A percentile compares a stretch with the other conserved stretches of the same genome.
Conservation (phyloP, 1,140 invertebrate species). For the Drosophila baimaii region DNA sequence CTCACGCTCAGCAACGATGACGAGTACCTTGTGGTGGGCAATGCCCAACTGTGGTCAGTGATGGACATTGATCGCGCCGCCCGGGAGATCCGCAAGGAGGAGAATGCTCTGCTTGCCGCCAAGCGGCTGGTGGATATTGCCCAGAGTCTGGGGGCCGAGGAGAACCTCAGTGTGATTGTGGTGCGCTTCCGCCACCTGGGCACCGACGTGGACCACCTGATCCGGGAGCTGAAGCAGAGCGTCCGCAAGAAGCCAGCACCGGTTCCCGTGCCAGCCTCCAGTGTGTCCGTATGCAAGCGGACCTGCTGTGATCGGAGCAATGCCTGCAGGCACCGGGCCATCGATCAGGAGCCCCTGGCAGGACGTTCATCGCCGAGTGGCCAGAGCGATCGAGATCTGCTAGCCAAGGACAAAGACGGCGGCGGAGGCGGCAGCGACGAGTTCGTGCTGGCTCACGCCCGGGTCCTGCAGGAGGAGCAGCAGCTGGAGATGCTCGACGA, state of each 20-base stretch:
- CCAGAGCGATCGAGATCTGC: slow-evolving; percentile 89
- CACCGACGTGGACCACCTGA: slow-evolving; percentile 89
- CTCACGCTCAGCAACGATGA: slow-evolving; percentile 90
- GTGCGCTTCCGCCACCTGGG: slow-evolving; percentile 88
- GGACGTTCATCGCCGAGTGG: slow-evolving; percentile 92
- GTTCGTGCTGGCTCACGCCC: slow-evolving; percentile 75
- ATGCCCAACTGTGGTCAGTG: slow-evolving; percentile 91
- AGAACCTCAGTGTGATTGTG: slow-evolving; percentile 92
- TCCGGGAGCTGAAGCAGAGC: slow-evolving; percentile 90
- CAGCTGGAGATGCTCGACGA: slow-evolving; percentile 86
- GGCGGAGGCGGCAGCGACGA: slow-evolving; percentile 47
- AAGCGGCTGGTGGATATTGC: slow-evolving; percentile 92
- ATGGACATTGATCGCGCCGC: slow-evolving; percentile 90
- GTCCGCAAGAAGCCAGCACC: slow-evolving; percentile 85
- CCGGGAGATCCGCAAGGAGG: slow-evolving; percentile 89
- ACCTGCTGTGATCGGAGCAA: slow-evolving; percentile 88
- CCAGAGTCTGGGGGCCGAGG: slow-evolving; percentile 92
- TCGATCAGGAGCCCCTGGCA: slow-evolving; percentile 82
- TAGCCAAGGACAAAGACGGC: slow-evolving; percentile 54
- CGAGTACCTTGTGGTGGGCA: slow-evolving; percentile 92
- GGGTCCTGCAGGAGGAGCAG: slow-evolving; percentile 86
- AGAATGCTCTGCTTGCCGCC: slow-evolving; percentile 90
- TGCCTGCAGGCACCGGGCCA: slow-evolving; percentile 86
- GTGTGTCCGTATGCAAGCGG: slow-evolving; percentile 85
- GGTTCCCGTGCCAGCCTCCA: slow-evolving; percentile 83